Conservation (phyloP, 35 echinoderm and acorn worm genomes). For the Apostichopus japonicus region DNA sequence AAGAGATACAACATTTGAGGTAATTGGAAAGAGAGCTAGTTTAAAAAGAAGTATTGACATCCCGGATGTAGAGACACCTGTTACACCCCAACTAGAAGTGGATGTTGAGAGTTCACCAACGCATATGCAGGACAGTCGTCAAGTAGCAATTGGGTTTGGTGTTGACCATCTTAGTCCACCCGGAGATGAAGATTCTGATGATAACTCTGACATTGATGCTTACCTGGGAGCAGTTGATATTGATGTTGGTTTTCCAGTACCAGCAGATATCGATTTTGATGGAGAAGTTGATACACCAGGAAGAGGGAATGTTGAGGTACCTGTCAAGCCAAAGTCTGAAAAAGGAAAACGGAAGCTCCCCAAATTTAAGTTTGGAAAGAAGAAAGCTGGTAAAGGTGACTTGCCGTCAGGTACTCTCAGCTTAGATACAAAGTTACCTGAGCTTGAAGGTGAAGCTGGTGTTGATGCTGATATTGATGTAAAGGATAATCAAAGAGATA, state of each 20-base stretch:
- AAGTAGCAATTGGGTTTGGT: too few species aligned
- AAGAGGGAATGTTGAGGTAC: background rate
- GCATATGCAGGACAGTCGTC: too few species aligned
- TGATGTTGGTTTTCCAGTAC: background rate
- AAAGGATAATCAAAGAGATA: background rate
- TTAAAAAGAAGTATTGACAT: constrained; percentile 15
- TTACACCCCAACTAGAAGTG: background rate
- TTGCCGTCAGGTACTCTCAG: background rate
- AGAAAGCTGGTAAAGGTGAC: constrained; percentile 22
- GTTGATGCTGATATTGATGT: constrained; percentile 21
- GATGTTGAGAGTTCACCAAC: constrained; percentile 28
- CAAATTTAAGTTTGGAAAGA: constrained; percentile 37
- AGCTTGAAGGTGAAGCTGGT: background rate
- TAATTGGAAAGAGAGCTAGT: constrained; percentile 44
- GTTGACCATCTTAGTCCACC: background rate
- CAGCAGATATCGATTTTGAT: constrained; percentile 8
- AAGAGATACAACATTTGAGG: background rate
- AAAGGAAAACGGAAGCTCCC: constrained; percentile 30
- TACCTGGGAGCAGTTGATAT: background rate
- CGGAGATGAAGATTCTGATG: background rate
- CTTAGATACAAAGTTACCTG: background rate
- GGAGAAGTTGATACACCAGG: background rate
- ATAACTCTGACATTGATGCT: constrained; percentile 48
- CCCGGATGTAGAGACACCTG: constrained; percentile 4
- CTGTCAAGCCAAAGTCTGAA: constrained; percentile 16